These are phyloP conservation scores for Rhopalosiphum maidis DNA, from an alignment of 1,140 invertebrate species.

Conservation along the genomic window DNA sequence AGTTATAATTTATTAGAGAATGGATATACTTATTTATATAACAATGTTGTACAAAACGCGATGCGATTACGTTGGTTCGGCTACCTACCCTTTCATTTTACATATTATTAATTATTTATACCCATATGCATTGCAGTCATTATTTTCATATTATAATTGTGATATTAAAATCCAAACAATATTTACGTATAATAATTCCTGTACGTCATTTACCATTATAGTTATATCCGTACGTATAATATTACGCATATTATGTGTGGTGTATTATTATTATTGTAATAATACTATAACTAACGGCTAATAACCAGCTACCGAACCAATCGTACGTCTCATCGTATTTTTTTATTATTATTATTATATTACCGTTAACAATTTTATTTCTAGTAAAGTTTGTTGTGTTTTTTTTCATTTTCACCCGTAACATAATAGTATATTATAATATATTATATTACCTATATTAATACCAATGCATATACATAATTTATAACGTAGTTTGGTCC, in stretches of 20 bases:
- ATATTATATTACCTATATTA: conserved; percentile 8
- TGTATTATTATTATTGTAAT: background rate
- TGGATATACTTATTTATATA: conserved; percentile 20
- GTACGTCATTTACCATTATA: background rate
- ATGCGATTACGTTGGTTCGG: background rate
- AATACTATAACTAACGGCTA: background rate
- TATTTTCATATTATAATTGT: conserved; percentile 3
- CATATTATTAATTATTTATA: background rate
- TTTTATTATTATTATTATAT: background rate
- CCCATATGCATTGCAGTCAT: background rate
- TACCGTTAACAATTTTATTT: background rate
- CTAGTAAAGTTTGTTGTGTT: conserved; percentile 20
- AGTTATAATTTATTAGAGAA: conserved; percentile 31
- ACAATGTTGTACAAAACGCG: conserved; percentile 32
- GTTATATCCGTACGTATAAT: background rate
- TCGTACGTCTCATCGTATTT: background rate
- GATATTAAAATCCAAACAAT: background rate
- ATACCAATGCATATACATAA: background rate
- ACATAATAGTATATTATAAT: conserved; percentile 29
- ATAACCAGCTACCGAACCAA: background rate
- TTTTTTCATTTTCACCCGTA: conserved; percentile 15
- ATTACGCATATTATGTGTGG: background rate
- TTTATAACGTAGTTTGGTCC: background rate
- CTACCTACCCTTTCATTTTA: background rate
- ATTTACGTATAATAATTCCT: background rate